Evolutionary conservation across 2,888 invertebrate species (phyloP).

Genomic region (Sycophila texana): DNA sequence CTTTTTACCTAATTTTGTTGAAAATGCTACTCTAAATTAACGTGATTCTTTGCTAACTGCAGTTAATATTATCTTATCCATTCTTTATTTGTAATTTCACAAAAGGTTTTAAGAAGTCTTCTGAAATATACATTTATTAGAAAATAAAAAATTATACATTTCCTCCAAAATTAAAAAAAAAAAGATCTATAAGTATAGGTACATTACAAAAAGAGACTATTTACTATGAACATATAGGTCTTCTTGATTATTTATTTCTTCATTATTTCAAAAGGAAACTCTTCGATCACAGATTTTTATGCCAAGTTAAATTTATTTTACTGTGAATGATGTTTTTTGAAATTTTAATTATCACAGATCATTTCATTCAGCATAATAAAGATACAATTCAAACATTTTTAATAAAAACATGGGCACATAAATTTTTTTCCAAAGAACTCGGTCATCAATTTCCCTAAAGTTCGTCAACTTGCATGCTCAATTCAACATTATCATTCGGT

Average conservation of each 20-base stretch:
- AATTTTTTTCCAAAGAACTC: constrained; percentile 21
- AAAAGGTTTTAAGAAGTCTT: too few relatives aligned
- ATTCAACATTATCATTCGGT: constrained; percentile 19
- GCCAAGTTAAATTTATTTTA: constrained; percentile 25
- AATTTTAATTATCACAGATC: constrained; percentile 38
- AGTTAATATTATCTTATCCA: too few relatives aligned
- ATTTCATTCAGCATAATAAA: constrained; percentile 44
- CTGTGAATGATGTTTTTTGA: background rate
- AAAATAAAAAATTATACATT: too few relatives aligned
- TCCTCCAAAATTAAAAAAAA: too few relatives aligned
- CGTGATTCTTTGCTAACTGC: too few relatives aligned
- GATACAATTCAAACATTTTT: constrained; percentile 45
- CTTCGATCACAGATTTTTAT: constrained; percentile 3
- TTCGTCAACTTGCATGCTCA: background rate
- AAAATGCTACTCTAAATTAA: too few relatives aligned
- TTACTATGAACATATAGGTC: background rate
- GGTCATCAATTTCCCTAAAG: background rate
- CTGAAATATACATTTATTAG: too few relatives aligned
- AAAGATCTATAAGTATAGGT: too few relatives aligned
- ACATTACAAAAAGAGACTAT: too few relatives aligned
- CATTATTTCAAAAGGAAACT: constrained; percentile 2
- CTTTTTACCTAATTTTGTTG: too few relatives aligned
- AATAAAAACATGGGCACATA: constrained; percentile 30
- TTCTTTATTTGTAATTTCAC: too few relatives aligned
- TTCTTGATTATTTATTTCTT: constrained; percentile 10